These are phyloP conservation scores for Epinephelus lanceolatus DNA, from an alignment of 2,113 vertebrate genomes.

Conservation along the genomic window DNA sequence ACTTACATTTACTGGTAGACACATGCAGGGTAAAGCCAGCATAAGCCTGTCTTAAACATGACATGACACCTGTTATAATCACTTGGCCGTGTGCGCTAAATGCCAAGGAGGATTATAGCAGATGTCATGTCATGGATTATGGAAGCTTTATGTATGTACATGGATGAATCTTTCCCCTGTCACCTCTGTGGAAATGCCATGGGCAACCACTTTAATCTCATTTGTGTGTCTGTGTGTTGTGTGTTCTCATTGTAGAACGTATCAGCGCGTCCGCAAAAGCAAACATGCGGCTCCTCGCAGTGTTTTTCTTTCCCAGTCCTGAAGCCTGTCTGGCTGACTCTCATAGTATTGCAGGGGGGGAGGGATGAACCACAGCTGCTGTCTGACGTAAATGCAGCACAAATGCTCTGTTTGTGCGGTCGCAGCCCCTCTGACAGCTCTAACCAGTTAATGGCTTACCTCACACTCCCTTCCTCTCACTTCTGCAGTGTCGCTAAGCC, in stretches of 20 bases:
- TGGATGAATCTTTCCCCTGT: conserved; percentile 44
- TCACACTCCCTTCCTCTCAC: conserved; percentile 63
- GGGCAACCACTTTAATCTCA: conserved; percentile 55
- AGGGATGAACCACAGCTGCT: conserved; percentile 76
- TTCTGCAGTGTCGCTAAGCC: conserved; percentile 39
- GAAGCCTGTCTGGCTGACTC: conserved; percentile 65
- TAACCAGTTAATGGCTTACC: conserved; percentile 74
- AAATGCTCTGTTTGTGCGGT: conserved; percentile 74
- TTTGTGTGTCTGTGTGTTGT: conserved; percentile 51
- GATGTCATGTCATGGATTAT: conserved; percentile 74
- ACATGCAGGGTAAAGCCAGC: conserved; percentile 52
- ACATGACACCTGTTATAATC: conserved; percentile 80
- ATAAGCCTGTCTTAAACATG: conserved; percentile 74
- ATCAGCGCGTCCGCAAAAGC: conserved; percentile 53
- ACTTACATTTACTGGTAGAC: conserved; percentile 32
- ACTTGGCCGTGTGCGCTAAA: conserved; percentile 61
- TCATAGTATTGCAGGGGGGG: conserved; percentile 39
- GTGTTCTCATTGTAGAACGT: conserved; percentile 27
- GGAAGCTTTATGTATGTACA: conserved; percentile 48
- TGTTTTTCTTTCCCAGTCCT: conserved; percentile 67
- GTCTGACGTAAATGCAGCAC: conserved; percentile 83
- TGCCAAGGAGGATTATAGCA: conserved; percentile 74
- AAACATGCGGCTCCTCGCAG: conserved; percentile 46
- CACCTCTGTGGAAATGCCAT: conserved; percentile 47
- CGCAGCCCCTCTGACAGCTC: conserved; percentile 72